Conservation (phyloP, 2,113 vertebrate genomes). For the Gambusia affinis region DNA sequence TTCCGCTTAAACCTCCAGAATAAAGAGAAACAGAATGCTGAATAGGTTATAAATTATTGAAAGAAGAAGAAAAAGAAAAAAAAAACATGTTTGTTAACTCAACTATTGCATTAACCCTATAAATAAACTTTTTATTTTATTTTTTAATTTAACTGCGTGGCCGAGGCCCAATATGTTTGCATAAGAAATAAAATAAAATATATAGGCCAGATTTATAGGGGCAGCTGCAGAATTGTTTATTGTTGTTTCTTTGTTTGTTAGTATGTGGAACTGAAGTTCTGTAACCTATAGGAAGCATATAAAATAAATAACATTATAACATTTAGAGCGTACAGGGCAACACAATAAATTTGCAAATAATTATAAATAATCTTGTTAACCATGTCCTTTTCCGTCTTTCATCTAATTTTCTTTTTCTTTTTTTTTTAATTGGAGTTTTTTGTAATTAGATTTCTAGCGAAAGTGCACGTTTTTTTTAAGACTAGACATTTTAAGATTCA, state of each 20-base stretch:
- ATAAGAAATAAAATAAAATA: background rate
- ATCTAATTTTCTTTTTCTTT: background rate
- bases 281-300: background rate
- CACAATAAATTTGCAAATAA: background rate
- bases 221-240: background rate
- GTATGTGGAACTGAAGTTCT: background rate
- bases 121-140: background rate
- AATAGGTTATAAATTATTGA: slow-evolving; percentile 36
- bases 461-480: too few species aligned
- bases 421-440: too few species aligned
- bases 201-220: background rate
- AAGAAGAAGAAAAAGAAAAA: background rate
- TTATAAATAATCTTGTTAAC: too few species aligned
- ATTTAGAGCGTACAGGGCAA: background rate
- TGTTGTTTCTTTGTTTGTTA: too few species aligned
- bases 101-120: slow-evolving; percentile 22
- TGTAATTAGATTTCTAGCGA: too few species aligned
- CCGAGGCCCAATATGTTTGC: slow-evolving; percentile 17
- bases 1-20: slow-evolving; percentile 61
- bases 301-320: background rate
- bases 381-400: background rate
- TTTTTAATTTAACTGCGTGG: background rate
- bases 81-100: slow-evolving; percentile 25
- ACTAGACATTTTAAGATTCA: too few species aligned
- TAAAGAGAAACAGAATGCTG: slow-evolving; percentile 41